Percentiles rank a stretch among this genome's conserved stretches.
These are phyloP conservation scores for Eleutherodactylus coqui DNA, from an alignment of 2,797 vertebrate species.

Conservation along the genomic window DNA sequence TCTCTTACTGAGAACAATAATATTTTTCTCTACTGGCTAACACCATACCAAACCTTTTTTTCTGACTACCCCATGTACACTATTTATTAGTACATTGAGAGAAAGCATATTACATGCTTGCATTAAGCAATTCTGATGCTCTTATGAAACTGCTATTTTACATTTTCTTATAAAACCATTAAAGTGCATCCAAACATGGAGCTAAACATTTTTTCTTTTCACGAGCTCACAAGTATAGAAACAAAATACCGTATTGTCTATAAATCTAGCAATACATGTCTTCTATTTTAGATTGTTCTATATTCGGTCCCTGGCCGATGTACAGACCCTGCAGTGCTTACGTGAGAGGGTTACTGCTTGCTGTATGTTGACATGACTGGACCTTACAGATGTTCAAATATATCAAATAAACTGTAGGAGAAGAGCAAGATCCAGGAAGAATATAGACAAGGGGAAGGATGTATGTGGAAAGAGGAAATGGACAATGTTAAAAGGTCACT, in stretches of 20 bases:
- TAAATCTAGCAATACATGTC: not conserved
- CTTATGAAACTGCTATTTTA: not conserved
- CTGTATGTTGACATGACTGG: conserved; percentile 7
- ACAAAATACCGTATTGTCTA: not conserved
- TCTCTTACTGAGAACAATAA: no score
- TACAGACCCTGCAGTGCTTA: not conserved
- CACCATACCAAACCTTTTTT: no score
- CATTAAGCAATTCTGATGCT: not conserved
- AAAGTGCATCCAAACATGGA: not conserved
- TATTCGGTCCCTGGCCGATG: not conserved
- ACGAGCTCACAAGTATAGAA: not conserved
- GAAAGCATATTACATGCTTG: no score
- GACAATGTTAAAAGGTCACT: conserved; percentile 50
- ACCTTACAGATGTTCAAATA: not conserved
- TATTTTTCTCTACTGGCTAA: no score
- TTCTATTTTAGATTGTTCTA: not conserved
- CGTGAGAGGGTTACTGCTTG: not conserved
- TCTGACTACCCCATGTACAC: no score
- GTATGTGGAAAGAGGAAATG: conserved; percentile 50
- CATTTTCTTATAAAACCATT: not conserved
- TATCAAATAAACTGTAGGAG: conserved; percentile 24
- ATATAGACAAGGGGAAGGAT: conserved; percentile 54
- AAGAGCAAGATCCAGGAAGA: conserved; percentile 41
- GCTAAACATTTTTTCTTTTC: not conserved
- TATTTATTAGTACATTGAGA: no score